These are phyloP conservation scores for Heterodera schachtii DNA, from an alignment of 1,140 invertebrate genomes.

Conservation along the genomic window DNA sequence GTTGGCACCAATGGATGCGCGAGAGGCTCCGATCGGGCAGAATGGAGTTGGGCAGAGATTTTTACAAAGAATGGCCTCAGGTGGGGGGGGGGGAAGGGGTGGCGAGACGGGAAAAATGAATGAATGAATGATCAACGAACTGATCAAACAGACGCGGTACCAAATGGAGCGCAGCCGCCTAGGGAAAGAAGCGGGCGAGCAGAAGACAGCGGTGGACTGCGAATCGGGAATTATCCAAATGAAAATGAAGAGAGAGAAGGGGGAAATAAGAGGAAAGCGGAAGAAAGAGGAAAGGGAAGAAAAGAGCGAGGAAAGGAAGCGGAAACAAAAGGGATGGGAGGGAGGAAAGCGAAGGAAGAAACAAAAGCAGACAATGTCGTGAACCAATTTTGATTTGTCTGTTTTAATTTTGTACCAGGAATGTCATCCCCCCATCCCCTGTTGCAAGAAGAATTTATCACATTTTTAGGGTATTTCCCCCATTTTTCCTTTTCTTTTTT, in stretches of 20 bases:
- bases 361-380: too few species aligned
- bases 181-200: background rate
- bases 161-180: background rate
- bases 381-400: too few species aligned
- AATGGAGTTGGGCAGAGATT: background rate
- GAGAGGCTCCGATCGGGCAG: background rate
- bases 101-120: background rate
- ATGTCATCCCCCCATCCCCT: too few species aligned
- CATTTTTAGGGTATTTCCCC: too few species aligned
- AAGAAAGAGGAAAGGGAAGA: too few species aligned
- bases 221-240: background rate
- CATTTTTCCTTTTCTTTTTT: too few species aligned
- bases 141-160: background rate
- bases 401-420: too few species aligned
- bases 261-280: too few species aligned
- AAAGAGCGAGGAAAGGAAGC: too few species aligned
- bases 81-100: background rate
- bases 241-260: background rate
- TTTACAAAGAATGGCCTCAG: background rate
- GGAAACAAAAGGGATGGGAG: too few species aligned
- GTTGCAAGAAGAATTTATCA: too few species aligned
- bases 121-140: background rate
- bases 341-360: background rate
- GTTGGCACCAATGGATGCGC: conserved; percentile 21
- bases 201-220: background rate